Conservation (phyloP, 2,888 invertebrate genomes). For the Dryobota labecula region DNA sequence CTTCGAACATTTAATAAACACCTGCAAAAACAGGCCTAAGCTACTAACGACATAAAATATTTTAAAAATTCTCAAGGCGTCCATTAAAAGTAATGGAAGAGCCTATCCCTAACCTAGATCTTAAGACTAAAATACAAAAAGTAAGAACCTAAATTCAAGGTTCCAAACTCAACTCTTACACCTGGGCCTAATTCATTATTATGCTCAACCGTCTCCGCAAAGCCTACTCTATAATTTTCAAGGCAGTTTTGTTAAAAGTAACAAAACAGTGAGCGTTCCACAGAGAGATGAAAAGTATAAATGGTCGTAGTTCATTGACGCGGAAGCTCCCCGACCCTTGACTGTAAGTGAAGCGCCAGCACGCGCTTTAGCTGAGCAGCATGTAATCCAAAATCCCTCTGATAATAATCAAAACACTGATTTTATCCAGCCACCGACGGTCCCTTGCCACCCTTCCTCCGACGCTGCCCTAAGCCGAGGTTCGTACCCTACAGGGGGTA, state of each 20-base stretch:
- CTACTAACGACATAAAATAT: neutral
- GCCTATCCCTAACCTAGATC: neutral
- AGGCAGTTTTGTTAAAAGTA: conserved; percentile 32
- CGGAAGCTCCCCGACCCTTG: too few relatives aligned
- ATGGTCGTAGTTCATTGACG: neutral
- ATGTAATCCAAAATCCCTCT: too few relatives aligned
- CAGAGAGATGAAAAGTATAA: neutral
- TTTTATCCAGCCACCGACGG: too few relatives aligned
- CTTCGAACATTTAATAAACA: neutral
- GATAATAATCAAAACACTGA: too few relatives aligned
- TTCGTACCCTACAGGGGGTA: too few relatives aligned
- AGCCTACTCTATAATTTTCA: conserved; percentile 40
- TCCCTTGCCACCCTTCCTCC: too few relatives aligned
- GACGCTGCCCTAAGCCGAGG: too few relatives aligned
- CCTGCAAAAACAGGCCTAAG: neutral
- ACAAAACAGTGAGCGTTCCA: conserved; percentile 15
- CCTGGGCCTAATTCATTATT: conserved; percentile 40
- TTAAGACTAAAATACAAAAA: conserved; percentile 1
- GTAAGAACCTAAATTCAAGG: conserved; percentile 6
- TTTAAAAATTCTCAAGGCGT: conserved; percentile 5
- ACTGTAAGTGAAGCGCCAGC: too few relatives aligned
- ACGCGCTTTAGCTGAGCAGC: too few relatives aligned
- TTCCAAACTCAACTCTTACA: conserved; percentile 6
- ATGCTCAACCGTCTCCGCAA: neutral
- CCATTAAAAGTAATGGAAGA: conserved; percentile 18